Conservation (phyloP, 1,140 invertebrate species). For the Frieseomelitta varia region DNA sequence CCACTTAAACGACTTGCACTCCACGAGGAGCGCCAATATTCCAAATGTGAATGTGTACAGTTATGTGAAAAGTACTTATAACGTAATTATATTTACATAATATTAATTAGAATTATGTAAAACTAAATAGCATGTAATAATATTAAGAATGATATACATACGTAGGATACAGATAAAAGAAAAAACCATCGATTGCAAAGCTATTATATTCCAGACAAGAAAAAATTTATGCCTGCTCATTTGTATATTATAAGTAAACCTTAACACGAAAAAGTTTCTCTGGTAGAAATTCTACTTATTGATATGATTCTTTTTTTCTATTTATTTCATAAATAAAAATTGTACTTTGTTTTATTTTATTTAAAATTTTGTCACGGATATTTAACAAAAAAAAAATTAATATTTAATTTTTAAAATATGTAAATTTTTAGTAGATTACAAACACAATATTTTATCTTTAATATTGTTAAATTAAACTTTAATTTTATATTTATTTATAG, state of each 20-base stretch:
- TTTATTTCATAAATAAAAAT: not conserved
- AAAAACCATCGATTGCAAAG: slow-evolving; percentile 58
- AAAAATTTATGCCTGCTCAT: slow-evolving; percentile 57
- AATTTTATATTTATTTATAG: slow-evolving; percentile 22
- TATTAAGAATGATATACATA: slow-evolving; percentile 71
- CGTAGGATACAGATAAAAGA: slow-evolving; percentile 60
- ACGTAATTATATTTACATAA: slow-evolving; percentile 73
- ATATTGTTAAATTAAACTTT: not conserved
- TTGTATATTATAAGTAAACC: slow-evolving; percentile 62
- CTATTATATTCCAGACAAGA: slow-evolving; percentile 56
- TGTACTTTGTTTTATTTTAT: not conserved
- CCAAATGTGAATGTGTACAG: slow-evolving; percentile 76
- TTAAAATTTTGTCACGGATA: not conserved
- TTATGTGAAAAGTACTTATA: slow-evolving; percentile 74
- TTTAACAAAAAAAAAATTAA: not conserved
- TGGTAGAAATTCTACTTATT: slow-evolving; percentile 43
- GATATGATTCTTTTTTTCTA: not conserved
- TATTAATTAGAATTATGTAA: slow-evolving; percentile 73
- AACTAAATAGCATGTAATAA: slow-evolving; percentile 71
- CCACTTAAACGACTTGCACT: slow-evolving; percentile 74
- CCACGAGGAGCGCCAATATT: slow-evolving; percentile 63
- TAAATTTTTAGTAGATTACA: not conserved
- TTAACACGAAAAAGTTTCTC: slow-evolving; percentile 56
- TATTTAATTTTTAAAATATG: not conserved
- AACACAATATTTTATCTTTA: not conserved